Evolutionary conservation across 2,113 vertebrate species (phyloP), one percentile per base, ranked within the genome.

Genomic region (Hiodon alosoides): DNA sequence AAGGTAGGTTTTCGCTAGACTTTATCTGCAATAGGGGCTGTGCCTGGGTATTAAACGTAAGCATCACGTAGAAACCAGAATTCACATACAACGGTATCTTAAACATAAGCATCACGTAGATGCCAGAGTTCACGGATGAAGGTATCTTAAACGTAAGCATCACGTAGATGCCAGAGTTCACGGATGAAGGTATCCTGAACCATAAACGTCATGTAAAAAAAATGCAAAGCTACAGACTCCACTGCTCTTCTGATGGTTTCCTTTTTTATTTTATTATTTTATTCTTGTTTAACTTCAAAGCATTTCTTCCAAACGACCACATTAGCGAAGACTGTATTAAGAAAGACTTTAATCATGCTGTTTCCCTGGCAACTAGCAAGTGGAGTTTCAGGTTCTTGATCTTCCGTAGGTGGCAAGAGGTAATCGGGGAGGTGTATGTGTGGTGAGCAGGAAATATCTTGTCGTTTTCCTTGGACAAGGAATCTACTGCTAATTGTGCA

Each of bases 351-450:
- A 84, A 82, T 75, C 79, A 67, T 70, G 69, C 67, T 17, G 87
- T 90, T 91, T 82, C 84, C 86, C 5, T 1, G 84, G 84, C 78
- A 87, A 89, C 87, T 16, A 48, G 69, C 76, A 81, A 76, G 71
- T 13, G 51, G 61, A 75, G 75, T 2, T 59, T 67, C 48, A 14
- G 61, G 60, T 50, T 72, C 73, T 81, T 81, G 79, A 80, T 83
- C 69, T 71, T 68, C 81, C 74, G 52, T 16, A 54, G 55, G 62
- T 67, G 72, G 74, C 75, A 61, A 61, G 74, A 80, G 75, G 73
- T 77, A 74, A 58, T 48, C 52, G 58, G 64, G 73, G 77, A 53
- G 58, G 48, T 31, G 31, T 31, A 31, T 31, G 31, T 31, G 31
- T 31, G n/a, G 67, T 78, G 79, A 51, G 71, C 50, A 55, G 71